A percentile compares a stretch with the other conserved stretches of the same genome.
phyloP scores from a whole-genome alignment of 2,113 vertebrate species.

The Notothenia coriiceps region DNA sequence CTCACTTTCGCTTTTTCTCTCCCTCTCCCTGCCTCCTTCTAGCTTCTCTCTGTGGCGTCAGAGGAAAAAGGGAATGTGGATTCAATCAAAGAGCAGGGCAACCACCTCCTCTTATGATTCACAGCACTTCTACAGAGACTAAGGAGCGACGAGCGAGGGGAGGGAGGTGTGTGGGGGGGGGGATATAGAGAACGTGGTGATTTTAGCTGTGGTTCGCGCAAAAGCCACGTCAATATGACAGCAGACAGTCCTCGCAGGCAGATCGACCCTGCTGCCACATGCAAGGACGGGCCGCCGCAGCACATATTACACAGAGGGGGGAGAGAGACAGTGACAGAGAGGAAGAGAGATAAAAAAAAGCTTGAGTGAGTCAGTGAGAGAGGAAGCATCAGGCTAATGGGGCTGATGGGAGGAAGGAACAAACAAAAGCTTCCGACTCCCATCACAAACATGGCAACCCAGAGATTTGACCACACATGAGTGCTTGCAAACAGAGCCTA shows the following conservation, averaged over 20 bases:
- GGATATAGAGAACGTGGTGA: slow-evolving; percentile 59
- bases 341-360: slow-evolving; percentile 4
- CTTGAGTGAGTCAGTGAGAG: slow-evolving; percentile 70
- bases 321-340: not conserved
- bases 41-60: slow-evolving; percentile 39
- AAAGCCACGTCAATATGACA: slow-evolving; percentile 68
- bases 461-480: slow-evolving; percentile 69
- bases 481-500: slow-evolving; percentile 53
- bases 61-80: slow-evolving; percentile 66
- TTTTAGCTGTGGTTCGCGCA: slow-evolving; percentile 61
- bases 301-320: slow-evolving; percentile 17
- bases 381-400: slow-evolving; percentile 70
- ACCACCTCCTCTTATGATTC: slow-evolving; percentile 68
- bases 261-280: slow-evolving; percentile 74
- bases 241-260: slow-evolving; percentile 63
- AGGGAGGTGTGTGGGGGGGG: slow-evolving; percentile 13
- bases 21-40: slow-evolving; percentile 45
- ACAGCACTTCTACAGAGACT: slow-evolving; percentile 64
- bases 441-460: slow-evolving; percentile 68
- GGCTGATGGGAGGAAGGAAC: slow-evolving; percentile 70
- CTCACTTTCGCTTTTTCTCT: slow-evolving; percentile 69
- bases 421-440: slow-evolving; percentile 75
- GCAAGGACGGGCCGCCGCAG: slow-evolving; percentile 40
- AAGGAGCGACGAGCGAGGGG: slow-evolving; percentile 34
- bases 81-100: slow-evolving; percentile 77